Base-by-base conservation (phyloP, 2,113 vertebrate genomes). In the Noturus placidus region DNA sequence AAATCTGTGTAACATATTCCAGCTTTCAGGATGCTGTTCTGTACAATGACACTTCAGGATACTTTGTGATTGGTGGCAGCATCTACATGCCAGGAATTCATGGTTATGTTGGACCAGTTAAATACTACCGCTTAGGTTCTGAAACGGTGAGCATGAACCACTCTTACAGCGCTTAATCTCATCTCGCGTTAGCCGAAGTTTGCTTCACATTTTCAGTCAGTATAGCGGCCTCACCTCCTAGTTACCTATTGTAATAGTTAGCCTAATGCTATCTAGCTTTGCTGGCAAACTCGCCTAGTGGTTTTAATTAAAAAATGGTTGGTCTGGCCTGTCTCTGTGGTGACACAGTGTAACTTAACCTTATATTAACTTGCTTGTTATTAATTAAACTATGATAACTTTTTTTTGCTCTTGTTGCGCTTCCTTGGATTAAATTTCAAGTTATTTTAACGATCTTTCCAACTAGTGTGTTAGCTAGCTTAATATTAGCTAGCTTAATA, bases 11-110 rank as follows among this genome's bases (percentile, higher is more conserved):
- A n/a, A 11, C 33, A 0, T 72, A 42, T 91, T 93, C 8, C 61
- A 99, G 97, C 82, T 97, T 98, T 91, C 91, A 79, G 10, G 90
- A 94, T 79, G 94, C 94, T 76, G 92, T 98, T 86, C 93, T 94
- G 91, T 95, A 95, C 17, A 95, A 99, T 69, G 98, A 98, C 93
- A 97, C 96, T 1, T 93, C 94, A 59, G 98, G 98, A 83, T 97
- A 97, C 92, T 97, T 99, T 61, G 95, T 96, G 91, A 93, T 99
- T 52, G 98, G 97, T 91, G 98, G 98, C 72, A 94, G 96, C 89
- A 93, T 91, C 72, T 96, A 96, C 5, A 92, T 96, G 79, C 89
- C 90, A 5, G 95, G 96, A 30, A 91, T 97, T 63, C 93, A 93
- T 87, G 98, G 97, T 0, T 98, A 97, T 92, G 96, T 97, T 92